phyloP scores from a whole-genome alignment of 2,888 invertebrate species.

The Spilarctia lutea region DNA sequence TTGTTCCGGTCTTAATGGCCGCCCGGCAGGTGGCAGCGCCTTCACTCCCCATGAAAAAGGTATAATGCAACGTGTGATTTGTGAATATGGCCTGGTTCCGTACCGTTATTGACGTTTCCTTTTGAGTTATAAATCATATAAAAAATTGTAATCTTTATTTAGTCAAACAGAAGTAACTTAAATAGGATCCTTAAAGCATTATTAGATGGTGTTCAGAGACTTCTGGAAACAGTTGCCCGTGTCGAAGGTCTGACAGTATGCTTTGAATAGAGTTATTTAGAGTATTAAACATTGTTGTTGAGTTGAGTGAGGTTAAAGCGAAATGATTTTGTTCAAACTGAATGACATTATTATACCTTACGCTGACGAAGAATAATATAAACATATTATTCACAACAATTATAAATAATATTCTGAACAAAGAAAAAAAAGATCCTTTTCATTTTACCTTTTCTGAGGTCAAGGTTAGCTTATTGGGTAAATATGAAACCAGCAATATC shows the following conservation, averaged over 20 bases:
- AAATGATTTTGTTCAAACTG: neutral
- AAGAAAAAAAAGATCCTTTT: neutral
- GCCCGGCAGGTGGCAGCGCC: conserved; percentile 73
- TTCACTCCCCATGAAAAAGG: conserved; percentile 46
- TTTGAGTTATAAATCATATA: neutral
- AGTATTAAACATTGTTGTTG: no score
- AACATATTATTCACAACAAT: neutral
- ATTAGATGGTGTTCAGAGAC: no score
- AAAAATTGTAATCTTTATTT: no score
- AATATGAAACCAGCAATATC: conserved; percentile 11
- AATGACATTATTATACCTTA: neutral
- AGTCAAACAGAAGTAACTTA: no score
- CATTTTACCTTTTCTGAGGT: conserved; percentile 8
- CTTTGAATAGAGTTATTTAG: no score
- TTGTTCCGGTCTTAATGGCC: conserved; percentile 75
- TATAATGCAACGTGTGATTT: conserved; percentile 35
- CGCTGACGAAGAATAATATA: neutral
- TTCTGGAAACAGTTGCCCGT: no score
- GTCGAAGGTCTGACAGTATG: no score
- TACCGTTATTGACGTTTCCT: conserved; percentile 12
- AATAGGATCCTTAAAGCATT: no score
- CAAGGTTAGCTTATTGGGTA: neutral
- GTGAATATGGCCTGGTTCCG: conserved; percentile 42
- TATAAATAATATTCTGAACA: neutral
- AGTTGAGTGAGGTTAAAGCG: neutral